Evolutionary conservation across 2,888 invertebrate species (phyloP).

Genomic region (Meiosimyza platycephala): DNA sequence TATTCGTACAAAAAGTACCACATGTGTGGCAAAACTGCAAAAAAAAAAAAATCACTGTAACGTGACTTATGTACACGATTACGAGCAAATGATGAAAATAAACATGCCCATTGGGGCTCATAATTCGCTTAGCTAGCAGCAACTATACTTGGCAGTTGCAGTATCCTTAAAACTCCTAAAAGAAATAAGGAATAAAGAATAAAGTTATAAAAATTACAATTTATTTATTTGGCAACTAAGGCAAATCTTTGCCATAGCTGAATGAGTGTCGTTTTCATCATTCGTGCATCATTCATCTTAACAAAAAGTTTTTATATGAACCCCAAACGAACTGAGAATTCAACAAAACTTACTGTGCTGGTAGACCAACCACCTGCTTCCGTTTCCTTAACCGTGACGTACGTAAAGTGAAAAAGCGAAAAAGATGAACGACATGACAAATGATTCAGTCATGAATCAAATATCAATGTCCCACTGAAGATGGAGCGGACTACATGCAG

Average conservation of each 20-base stretch:
- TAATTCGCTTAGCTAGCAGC: slow-evolving; percentile 23
- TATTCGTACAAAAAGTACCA: neutral
- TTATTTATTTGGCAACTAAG: slow-evolving; percentile 44
- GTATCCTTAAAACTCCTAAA: too few relatives aligned
- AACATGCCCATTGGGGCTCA: slow-evolving; percentile 29
- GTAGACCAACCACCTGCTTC: slow-evolving; percentile 43
- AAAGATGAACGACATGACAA: slow-evolving; percentile 63
- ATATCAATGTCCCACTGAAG: slow-evolving; percentile 60
- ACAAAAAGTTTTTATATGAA: neutral
- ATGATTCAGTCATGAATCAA: slow-evolving; percentile 63
- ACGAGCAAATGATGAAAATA: slow-evolving; percentile 33
- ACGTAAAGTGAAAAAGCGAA: slow-evolving; percentile 43
- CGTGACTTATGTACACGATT: slow-evolving; percentile 27
- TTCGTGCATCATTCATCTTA: slow-evolving; percentile 33
- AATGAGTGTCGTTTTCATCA: slow-evolving; percentile 31
- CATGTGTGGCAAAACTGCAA: too few relatives aligned
- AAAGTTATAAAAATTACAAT: slow-evolving; percentile 41
- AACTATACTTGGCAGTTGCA: neutral
- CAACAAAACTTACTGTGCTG: neutral
- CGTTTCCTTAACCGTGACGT: slow-evolving; percentile 31
- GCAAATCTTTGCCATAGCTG: neutral
- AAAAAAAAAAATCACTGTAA: slow-evolving; percentile 17
- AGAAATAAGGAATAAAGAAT: neutral
- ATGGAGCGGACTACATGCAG: neutral
- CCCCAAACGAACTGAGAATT: too few relatives aligned